These are phyloP conservation scores for Phaenicophaeus curvirostris DNA, from an alignment of 2,797 vertebrate species.

Conservation along the genomic window DNA sequence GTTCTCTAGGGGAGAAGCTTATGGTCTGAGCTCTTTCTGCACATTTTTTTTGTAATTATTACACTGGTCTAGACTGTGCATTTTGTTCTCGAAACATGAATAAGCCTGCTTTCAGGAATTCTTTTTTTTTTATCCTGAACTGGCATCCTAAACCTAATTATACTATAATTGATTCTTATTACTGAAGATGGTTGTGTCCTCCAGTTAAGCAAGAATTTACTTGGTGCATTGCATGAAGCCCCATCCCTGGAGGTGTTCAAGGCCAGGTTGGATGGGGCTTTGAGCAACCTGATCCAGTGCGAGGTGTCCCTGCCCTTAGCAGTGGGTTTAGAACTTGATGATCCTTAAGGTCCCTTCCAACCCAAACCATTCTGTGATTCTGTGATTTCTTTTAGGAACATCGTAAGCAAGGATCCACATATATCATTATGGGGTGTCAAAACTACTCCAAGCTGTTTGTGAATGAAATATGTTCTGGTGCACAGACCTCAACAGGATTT, in stretches of 20 bases:
- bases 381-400: neutral
- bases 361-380: no score
- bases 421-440: neutral
- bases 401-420: neutral
- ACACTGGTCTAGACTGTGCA: neutral
- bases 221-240: neutral
- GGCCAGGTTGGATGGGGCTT: no score
- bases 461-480: neutral
- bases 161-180: neutral
- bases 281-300: no score
- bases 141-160: neutral
- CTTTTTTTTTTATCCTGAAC: neutral
- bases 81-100: neutral
- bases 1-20: neutral
- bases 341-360: no score
- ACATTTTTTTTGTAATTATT: neutral
- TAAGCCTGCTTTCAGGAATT: neutral
- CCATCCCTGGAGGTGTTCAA: no score
- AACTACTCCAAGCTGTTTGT: neutral
- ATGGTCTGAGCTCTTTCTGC: neutral
- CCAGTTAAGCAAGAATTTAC: neutral
- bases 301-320: no score
- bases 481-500: neutral
- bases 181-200: neutral
- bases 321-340: no score